Evolutionary conservation across 2,797 vertebrate species (phyloP).

Genomic region (Danio jaintianensis): DNA sequence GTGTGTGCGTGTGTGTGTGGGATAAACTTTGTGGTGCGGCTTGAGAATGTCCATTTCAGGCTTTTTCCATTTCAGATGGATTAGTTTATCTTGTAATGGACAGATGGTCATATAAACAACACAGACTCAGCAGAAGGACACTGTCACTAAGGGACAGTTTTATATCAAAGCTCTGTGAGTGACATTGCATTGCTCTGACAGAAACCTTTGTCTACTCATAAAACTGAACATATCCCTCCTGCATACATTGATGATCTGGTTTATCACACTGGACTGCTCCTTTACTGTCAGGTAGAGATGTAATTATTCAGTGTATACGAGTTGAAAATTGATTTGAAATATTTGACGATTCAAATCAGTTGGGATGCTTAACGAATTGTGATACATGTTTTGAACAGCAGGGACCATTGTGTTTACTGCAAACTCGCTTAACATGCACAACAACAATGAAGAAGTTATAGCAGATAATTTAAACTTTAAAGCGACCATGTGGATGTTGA

Average conservation of each 20-base stretch:
- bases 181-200: not conserved
- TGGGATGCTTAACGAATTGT: too few species aligned
- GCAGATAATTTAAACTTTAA: too few species aligned
- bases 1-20: not conserved
- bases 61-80: slow-evolving; percentile 34
- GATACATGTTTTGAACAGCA: too few species aligned
- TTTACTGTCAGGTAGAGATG: too few species aligned
- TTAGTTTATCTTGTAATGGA: slow-evolving; percentile 48
- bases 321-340: too few species aligned
- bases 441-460: too few species aligned
- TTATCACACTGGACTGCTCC: too few species aligned
- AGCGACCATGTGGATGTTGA: too few species aligned
- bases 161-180: not conserved
- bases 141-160: slow-evolving; percentile 6
- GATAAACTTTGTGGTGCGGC: not conserved
- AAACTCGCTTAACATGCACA: too few species aligned
- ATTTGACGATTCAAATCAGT: too few species aligned
- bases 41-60: slow-evolving; percentile 1
- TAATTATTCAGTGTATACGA: too few species aligned
- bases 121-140: not conserved
- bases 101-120: slow-evolving; percentile 44
- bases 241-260: not conserved
- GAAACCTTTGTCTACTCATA: not conserved
- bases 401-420: too few species aligned
- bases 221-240: not conserved